phyloP scores from a whole-genome alignment of 2,888 invertebrate species.

The Hemaris fuciformis region DNA sequence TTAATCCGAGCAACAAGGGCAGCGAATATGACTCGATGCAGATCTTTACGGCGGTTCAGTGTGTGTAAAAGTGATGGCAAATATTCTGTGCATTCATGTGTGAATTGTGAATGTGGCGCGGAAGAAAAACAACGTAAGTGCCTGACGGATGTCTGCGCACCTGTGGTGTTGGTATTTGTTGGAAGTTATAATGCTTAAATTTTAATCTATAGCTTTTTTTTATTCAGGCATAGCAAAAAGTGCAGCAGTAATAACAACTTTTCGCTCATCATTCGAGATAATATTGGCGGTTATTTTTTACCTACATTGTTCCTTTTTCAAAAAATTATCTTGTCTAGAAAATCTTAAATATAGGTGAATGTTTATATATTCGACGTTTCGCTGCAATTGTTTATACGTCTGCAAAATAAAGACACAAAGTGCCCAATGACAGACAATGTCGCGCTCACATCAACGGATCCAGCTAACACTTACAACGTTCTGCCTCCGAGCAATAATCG shows the following conservation, averaged over 20 bases:
- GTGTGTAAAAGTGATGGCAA: constrained; percentile 71
- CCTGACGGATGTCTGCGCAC: constrained; percentile 14
- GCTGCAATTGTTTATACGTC: too few relatives aligned
- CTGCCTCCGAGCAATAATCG: constrained; percentile 55
- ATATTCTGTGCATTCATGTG: constrained; percentile 77
- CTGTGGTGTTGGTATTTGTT: not conserved
- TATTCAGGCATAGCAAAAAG: too few relatives aligned
- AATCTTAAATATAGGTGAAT: too few relatives aligned
- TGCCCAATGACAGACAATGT: not conserved
- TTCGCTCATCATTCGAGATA: too few relatives aligned
- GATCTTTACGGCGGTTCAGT: constrained; percentile 52
- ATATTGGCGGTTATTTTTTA: too few relatives aligned
- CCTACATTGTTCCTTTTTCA: too few relatives aligned
- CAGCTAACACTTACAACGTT: constrained; percentile 60
- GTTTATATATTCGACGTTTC: too few relatives aligned
- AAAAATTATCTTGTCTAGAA: too few relatives aligned
- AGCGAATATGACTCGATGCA: constrained; percentile 58
- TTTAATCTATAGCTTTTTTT: not conserved
- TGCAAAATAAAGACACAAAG: not conserved
- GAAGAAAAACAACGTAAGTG: constrained; percentile 62
- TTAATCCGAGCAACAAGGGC: constrained; percentile 68
- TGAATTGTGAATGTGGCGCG: constrained; percentile 60
- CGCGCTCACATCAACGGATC: constrained; percentile 22
- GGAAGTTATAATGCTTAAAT: not conserved
- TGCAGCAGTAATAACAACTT: too few relatives aligned